These are phyloP conservation scores for Lophius piscatorius DNA, from an alignment of 2,113 vertebrate genomes.

Conservation along the genomic window DNA sequence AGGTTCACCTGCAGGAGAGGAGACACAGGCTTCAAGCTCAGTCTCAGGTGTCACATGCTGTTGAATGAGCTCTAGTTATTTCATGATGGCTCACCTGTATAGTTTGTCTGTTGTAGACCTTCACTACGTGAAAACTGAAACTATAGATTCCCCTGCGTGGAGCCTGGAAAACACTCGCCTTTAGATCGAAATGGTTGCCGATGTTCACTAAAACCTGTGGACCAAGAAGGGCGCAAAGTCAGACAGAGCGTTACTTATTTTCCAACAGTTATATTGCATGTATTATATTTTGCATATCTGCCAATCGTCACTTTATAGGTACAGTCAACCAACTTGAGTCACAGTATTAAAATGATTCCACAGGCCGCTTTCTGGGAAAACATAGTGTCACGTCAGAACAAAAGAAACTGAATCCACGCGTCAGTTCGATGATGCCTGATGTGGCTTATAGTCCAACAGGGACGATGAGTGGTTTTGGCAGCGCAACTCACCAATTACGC, in stretches of 20 bases:
- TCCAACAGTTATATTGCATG: neutral
- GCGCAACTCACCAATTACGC: slow-evolving; percentile 36
- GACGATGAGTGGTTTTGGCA: slow-evolving; percentile 17
- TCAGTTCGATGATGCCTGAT: slow-evolving; percentile 25
- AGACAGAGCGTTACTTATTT: slow-evolving; percentile 10
- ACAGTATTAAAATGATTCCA: too few relatives aligned
- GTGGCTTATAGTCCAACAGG: slow-evolving; percentile 17
- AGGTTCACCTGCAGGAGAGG: slow-evolving; percentile 90
- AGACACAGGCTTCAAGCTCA: slow-evolving; percentile 10
- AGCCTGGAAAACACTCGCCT: slow-evolving; percentile 96
- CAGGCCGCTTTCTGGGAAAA: slow-evolving; percentile 46
- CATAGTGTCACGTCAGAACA: slow-evolving; percentile 29
- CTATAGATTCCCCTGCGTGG: slow-evolving; percentile 98
- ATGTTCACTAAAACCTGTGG: slow-evolving; percentile 98
- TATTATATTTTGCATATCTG: neutral
- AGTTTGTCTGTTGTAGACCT: slow-evolving; percentile 99
- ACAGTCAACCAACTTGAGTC: too few relatives aligned
- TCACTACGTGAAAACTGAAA: slow-evolving; percentile 99
- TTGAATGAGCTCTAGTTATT: neutral
- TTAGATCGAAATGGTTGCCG: slow-evolving; percentile 98
- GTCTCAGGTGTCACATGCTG: neutral
- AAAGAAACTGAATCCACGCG: slow-evolving; percentile 11
- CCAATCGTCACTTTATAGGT: too few relatives aligned
- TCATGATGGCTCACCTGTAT: slow-evolving; percentile 91
- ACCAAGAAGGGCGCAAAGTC: slow-evolving; percentile 48